phyloP scores from a whole-genome alignment of 2,113 vertebrate species.

The Camelus dromedarius region DNA sequence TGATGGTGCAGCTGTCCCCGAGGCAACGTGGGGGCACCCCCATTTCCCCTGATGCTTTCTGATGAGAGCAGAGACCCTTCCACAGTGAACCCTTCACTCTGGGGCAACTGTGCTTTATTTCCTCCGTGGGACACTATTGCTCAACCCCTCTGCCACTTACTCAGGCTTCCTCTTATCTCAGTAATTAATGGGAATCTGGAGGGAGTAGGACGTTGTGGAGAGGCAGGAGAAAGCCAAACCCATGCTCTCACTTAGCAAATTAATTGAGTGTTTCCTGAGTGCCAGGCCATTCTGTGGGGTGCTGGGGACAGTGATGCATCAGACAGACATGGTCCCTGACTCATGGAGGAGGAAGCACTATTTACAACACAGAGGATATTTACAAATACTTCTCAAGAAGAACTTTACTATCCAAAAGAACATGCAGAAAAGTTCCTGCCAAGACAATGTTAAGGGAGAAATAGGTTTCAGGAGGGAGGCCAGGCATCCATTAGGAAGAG shows the following conservation, averaged over 20 bases:
- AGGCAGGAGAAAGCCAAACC: background rate
- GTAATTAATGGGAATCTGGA: background rate
- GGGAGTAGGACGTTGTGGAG: background rate
- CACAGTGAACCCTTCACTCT: background rate
- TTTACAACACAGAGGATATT: constrained; percentile 30
- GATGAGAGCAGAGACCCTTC: background rate
- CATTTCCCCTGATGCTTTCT: background rate
- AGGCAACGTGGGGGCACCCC: background rate
- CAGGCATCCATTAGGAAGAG: background rate
- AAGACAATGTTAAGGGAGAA: background rate
- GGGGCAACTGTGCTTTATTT: background rate
- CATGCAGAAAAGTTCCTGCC: background rate
- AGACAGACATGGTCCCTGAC: background rate
- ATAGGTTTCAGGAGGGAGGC: background rate
- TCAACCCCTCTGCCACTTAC: background rate
- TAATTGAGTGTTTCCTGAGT: background rate
- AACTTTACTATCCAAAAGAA: background rate
- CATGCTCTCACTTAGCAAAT: background rate
- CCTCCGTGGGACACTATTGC: background rate
- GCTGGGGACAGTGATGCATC: background rate
- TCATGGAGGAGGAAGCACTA: background rate
- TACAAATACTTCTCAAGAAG: background rate
- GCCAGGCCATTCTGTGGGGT: background rate
- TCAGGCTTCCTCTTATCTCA: background rate
- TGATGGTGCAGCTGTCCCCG: background rate